These are phyloP conservation scores for Porites cylindrica DNA, from an alignment of 92 coral and sea anemone species.

Conservation along the genomic window DNA sequence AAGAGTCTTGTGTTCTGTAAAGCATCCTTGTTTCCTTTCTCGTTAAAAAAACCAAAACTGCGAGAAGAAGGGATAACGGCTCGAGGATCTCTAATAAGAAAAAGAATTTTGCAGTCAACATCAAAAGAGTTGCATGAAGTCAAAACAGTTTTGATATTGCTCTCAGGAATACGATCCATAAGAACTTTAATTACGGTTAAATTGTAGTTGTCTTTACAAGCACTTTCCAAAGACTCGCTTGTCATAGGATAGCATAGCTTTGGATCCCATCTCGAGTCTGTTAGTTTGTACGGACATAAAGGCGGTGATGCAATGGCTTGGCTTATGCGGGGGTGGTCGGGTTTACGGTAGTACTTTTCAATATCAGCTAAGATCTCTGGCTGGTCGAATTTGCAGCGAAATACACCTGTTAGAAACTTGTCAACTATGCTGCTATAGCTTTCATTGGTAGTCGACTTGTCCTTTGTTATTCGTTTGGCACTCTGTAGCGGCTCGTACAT, in stretches of 20 bases:
- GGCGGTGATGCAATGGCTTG: slow-evolving; percentile 30
- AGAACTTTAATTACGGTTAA: slow-evolving; percentile 38
- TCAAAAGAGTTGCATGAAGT: background rate
- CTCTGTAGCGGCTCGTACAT: slow-evolving; percentile 39
- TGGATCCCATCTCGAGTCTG: slow-evolving; percentile 43
- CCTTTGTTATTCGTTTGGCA: background rate
- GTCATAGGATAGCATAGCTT: slow-evolving; percentile 30
- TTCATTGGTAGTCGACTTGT: background rate
- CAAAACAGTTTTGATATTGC: slow-evolving; percentile 1
- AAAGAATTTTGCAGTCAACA: slow-evolving; percentile 27
- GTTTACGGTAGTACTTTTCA: background rate
- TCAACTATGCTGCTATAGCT: background rate
- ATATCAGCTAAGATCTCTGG: background rate
- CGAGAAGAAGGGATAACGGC: slow-evolving; percentile 37
- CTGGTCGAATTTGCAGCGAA: slow-evolving; percentile 35
- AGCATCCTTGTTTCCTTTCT: background rate
- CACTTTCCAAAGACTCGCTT: background rate
- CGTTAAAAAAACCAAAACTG: slow-evolving; percentile 23
- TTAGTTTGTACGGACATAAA: slow-evolving; percentile 17
- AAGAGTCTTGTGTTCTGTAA: background rate
- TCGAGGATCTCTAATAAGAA: slow-evolving; percentile 39
- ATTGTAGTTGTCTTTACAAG: slow-evolving; percentile 19
- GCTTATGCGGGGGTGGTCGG: slow-evolving; percentile 14
- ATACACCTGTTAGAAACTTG: slow-evolving; percentile 1
- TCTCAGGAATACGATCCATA: slow-evolving; percentile 27